Percentiles rank a stretch among this genome's conserved stretches.
phyloP scores from a whole-genome alignment of 2,113 vertebrate species.

The Corythaeola cristata region DNA sequence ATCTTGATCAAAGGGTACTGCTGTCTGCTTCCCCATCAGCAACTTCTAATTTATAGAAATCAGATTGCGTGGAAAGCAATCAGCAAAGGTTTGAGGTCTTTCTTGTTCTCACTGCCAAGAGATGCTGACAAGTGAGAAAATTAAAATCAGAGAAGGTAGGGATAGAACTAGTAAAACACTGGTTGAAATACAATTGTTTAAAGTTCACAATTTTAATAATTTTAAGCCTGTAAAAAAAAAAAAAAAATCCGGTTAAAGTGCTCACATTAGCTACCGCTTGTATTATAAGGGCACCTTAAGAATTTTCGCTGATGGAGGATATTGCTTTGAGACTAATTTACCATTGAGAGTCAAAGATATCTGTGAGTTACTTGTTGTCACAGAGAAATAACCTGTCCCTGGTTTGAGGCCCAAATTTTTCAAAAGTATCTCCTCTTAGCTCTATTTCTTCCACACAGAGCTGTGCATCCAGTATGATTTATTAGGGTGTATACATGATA shows the following conservation, averaged over 20 bases:
- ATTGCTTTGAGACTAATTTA: conserved; percentile 14
- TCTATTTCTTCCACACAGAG: not conserved
- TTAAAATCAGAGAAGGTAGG: conserved; percentile 32
- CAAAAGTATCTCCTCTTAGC: not conserved
- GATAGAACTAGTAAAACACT: conserved; percentile 17
- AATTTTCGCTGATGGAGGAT: not conserved
- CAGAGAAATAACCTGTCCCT: not conserved
- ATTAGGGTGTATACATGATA: not conserved
- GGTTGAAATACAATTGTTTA: conserved; percentile 42
- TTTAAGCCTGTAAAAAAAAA: not conserved
- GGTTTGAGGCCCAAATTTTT: not conserved
- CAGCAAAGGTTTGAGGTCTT: conserved; percentile 52
- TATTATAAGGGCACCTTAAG: not conserved
- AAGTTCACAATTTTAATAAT: conserved; percentile 22
- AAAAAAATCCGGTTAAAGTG: not conserved
- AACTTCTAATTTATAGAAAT: conserved; percentile 67
- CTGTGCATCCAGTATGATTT: not conserved
- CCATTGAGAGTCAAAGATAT: not conserved
- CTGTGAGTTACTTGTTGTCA: not conserved
- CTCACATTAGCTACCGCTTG: not conserved
- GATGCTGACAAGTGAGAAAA: conserved; percentile 62
- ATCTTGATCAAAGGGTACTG: conserved; percentile 60
- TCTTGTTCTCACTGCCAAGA: conserved; percentile 57
- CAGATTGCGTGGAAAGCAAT: conserved; percentile 53
- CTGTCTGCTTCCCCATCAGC: conserved; percentile 64